Conservation (phyloP, 2,797 vertebrate genomes). For the Gymnoscopelus braueri region DNA sequence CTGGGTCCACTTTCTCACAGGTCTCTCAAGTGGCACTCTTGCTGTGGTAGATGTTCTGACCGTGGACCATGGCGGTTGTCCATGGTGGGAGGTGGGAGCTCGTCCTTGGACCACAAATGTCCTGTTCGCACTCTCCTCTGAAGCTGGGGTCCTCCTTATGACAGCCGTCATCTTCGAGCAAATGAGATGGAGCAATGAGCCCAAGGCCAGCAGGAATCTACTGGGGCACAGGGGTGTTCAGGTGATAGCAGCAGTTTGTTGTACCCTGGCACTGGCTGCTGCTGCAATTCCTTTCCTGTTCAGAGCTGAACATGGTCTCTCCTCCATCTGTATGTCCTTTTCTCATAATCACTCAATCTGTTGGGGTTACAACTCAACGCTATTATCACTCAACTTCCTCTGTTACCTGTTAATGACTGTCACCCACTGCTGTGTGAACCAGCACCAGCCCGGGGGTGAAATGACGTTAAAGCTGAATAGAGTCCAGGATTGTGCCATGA, state of each 20-base stretch:
- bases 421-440: conserved; percentile 83
- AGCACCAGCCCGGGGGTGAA: conserved; percentile 72
- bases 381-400: conserved; percentile 85
- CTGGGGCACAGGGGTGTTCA: conserved; percentile 53
- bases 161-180: conserved; percentile 83
- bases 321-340: conserved; percentile 82
- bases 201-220: neutral
- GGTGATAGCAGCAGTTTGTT: conserved; percentile 71
- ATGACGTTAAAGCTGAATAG: conserved; percentile 71
- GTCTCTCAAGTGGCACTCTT: conserved; percentile 78
- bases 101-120: conserved; percentile 81
- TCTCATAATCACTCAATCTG: conserved; percentile 78
- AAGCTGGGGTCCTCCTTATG: conserved; percentile 85
- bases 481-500: conserved; percentile 82
- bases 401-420: conserved; percentile 86
- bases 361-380: conserved; percentile 81
- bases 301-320: conserved; percentile 70
- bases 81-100: conserved; percentile 82
- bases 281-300: conserved; percentile 78
- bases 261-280: conserved; percentile 73
- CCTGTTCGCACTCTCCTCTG: conserved; percentile 82
- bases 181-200: conserved; percentile 61
- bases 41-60: conserved; percentile 81
- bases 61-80: conserved; percentile 81
- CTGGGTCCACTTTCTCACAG: conserved; percentile 78